phyloP scores from a whole-genome alignment of 2,797 vertebrate species.

The Enteromius paludinosus region DNA sequence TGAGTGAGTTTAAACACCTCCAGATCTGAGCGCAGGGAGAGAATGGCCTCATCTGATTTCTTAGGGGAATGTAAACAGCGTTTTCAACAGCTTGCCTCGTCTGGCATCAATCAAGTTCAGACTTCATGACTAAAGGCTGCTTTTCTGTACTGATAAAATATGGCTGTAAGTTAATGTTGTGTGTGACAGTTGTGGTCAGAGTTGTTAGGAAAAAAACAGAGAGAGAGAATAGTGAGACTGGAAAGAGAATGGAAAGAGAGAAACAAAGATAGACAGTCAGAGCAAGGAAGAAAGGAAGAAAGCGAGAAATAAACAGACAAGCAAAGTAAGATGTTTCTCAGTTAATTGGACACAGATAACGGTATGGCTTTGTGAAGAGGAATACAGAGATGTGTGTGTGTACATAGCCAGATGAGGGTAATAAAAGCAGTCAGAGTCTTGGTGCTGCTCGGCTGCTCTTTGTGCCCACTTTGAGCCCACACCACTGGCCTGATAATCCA shows the following conservation, averaged over 20 bases:
- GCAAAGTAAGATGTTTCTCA: constrained; percentile 50
- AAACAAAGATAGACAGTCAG: constrained; percentile 12
- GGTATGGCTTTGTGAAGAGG: constrained; percentile 19
- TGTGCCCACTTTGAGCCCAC: constrained; percentile 51
- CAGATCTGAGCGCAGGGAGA: constrained; percentile 50
- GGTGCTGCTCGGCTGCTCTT: constrained; percentile 37
- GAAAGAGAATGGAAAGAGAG: constrained; percentile 19
- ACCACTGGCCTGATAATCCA: constrained; percentile 57
- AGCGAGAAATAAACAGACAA: constrained; percentile 40
- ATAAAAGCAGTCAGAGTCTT: constrained; percentile 49
- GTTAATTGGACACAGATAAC: constrained; percentile 63
- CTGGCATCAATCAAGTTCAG: constrained; percentile 65
- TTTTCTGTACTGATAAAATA: constrained; percentile 62
- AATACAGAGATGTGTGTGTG: not conserved
- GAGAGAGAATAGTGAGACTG: constrained; percentile 46
- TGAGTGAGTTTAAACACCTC: constrained; percentile 51
- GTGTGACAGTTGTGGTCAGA: constrained; percentile 57
- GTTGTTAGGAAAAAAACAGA: constrained; percentile 28
- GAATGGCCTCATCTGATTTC: constrained; percentile 56
- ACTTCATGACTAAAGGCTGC: constrained; percentile 58
- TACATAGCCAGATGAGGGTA: constrained; percentile 19
- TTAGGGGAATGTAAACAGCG: constrained; percentile 62
- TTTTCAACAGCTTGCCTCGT: constrained; percentile 58
- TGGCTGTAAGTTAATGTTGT: constrained; percentile 62
- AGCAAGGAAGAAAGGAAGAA: constrained; percentile 13